A percentile compares a stretch with the other conserved stretches of the same genome.
Conservation (phyloP, 2,113 vertebrate species). For the Larimichthys polyactis region DNA sequence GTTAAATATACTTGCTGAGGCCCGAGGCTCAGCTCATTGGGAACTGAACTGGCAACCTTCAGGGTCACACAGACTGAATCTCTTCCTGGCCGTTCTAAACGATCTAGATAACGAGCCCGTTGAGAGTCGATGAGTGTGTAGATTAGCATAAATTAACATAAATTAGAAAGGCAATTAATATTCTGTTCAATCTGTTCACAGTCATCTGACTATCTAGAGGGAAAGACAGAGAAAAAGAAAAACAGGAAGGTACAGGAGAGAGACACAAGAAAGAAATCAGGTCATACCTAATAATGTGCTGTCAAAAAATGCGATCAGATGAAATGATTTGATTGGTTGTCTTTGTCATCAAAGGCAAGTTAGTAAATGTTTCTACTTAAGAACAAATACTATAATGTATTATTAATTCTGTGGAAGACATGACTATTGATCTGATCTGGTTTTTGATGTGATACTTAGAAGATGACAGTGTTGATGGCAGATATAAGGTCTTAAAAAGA, state of each 20-base stretch:
- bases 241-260: constrained; percentile 54
- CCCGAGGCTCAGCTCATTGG: constrained; percentile 68
- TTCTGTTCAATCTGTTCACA: constrained; percentile 80
- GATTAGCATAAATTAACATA: constrained; percentile 81
- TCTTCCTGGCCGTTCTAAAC: constrained; percentile 73
- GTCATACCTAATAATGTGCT: constrained; percentile 38
- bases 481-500: background rate
- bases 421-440: constrained; percentile 15
- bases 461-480: background rate
- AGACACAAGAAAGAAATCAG: constrained; percentile 49
- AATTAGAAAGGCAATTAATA: constrained; percentile 82
- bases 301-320: constrained; percentile 40
- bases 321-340: constrained; percentile 16
- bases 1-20: constrained; percentile 66
- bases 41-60: constrained; percentile 82
- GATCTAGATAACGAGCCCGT: constrained; percentile 80
- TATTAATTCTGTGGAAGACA: constrained; percentile 1
- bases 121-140: constrained; percentile 79
- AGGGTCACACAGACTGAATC: constrained; percentile 79
- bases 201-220: constrained; percentile 69
- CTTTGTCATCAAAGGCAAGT: constrained; percentile 35
- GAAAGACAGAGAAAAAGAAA: constrained; percentile 56
- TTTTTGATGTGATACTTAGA: constrained; percentile 17
- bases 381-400: constrained; percentile 16
- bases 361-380: background rate